Conservation (phyloP, 2,888 invertebrate genomes). For the Atrina japonica region DNA sequence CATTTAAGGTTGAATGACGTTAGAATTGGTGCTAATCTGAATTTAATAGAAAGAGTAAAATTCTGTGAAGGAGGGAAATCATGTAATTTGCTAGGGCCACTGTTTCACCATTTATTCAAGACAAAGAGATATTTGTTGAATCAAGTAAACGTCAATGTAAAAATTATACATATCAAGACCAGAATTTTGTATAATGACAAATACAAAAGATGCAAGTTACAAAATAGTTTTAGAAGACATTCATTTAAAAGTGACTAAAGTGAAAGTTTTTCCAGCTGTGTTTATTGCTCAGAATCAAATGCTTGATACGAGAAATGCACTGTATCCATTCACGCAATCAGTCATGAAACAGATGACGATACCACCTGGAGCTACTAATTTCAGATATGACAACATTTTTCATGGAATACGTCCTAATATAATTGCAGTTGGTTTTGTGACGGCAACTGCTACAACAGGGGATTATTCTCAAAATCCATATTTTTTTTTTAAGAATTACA, state of each 20-base stretch:
- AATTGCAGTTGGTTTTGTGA: conserved; percentile 37
- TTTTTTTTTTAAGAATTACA: conserved; percentile 47
- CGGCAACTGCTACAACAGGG: conserved; percentile 40
- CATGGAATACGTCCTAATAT: conserved; percentile 42
- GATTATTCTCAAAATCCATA: conserved; percentile 45
- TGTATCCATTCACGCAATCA: conserved; percentile 32
- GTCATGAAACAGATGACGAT: conserved; percentile 37
- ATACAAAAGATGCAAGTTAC: conserved; percentile 7
- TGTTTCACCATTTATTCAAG: conserved; percentile 28
- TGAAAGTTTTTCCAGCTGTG: conserved; percentile 45
- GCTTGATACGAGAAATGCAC: conserved; percentile 23
- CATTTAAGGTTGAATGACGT: conserved; percentile 21
- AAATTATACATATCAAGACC: conserved; percentile 23
- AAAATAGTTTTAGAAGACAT: conserved; percentile 32
- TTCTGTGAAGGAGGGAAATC: conserved; percentile 2
- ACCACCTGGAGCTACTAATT: conserved; percentile 39
- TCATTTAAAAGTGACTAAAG: conserved; percentile 31
- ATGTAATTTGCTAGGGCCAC: conserved; percentile 29
- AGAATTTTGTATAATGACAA: conserved; percentile 31
- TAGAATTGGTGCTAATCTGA: conserved; percentile 10
- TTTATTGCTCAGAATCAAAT: conserved; percentile 41
- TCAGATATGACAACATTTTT: conserved; percentile 47
- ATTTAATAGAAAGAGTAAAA: conserved; percentile 5
- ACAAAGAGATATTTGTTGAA: conserved; percentile 30
- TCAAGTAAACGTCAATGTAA: conserved; percentile 24